Evolutionary conservation across 2,797 vertebrate species (phyloP).

Genomic region (Steatocranus sp.): DNA sequence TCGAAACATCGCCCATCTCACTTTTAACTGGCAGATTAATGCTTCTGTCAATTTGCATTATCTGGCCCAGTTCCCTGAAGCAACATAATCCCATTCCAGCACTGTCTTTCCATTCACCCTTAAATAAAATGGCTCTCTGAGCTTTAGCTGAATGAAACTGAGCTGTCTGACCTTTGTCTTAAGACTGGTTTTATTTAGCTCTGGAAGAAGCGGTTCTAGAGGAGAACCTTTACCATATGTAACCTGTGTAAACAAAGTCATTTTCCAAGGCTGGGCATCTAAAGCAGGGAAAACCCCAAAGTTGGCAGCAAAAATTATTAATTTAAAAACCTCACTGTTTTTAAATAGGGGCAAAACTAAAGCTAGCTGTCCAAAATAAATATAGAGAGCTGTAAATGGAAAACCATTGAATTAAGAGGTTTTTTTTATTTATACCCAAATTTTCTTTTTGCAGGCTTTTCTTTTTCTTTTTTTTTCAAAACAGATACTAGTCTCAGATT

Average conservation of each 20-base stretch:
- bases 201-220: not conserved
- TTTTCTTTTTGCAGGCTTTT: not conserved
- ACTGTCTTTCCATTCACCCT: not conserved
- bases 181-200: not conserved
- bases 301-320: not conserved
- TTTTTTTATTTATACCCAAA: not conserved
- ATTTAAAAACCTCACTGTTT: not conserved
- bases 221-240: conserved; percentile 1
- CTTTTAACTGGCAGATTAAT: not conserved
- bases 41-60: not conserved
- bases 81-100: not conserved
- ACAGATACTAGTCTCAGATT: not conserved
- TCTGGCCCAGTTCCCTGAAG: not conserved
- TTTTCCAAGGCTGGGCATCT: conserved; percentile 20
- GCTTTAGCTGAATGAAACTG: not conserved
- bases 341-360: not conserved
- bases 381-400: not conserved
- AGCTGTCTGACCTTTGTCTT: not conserved
- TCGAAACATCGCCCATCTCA: not conserved
- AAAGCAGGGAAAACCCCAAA: conserved; percentile 1
- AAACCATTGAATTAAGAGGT: not conserved
- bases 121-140: not conserved
- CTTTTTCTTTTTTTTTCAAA: not conserved
- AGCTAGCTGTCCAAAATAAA: not conserved
- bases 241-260: not conserved